Evolutionary conservation across 2,797 vertebrate genomes (phyloP), one percentile per base, ranked within the genome.

Genomic region (Peromyscus nudipes): DNA sequence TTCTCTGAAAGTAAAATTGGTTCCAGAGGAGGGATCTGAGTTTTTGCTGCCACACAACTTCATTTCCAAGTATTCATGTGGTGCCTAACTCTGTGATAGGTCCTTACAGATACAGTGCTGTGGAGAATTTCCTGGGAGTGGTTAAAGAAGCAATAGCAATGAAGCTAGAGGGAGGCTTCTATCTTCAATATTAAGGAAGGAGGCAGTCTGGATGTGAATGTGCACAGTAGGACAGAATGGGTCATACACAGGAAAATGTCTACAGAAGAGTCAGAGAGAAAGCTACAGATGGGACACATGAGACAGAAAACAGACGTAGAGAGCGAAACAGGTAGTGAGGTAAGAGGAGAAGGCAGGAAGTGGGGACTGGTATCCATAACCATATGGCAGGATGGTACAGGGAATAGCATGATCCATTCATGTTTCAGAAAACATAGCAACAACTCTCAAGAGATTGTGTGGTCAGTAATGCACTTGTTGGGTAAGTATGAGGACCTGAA

Each of bases 131-230:
- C 12, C 25, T 2, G 16, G 37, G 73, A 60, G 43, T 17, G 1
- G 16, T 46, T 85, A 64, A 71, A 89, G 37, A 87, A 85, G 34
- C 2, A 31, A 82, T 27, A 1, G 0, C 14, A 49, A n/a, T 1
- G 2, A 0, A 1, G 11, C 11, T 11, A 25, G 49, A 75, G 2
- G 34, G 4, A 29, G 0, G 8, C 9, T 7, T 64, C 19, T 27
- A 16, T 19, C 16, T 4, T 6, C 3, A n/a, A 52, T 13, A 16
- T 29, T 14, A 19, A 77, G 29, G 34, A 19, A 84, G 37, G 57
- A 17, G 13, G 65, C 57, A 43, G 1, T 69, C 23, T 27, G 21
- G 5, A 43, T 14, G 4, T 5, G 23, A 37, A 19, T 60, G 75
- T 76, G 57, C 55, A 52, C 7, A 31, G 65, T 31, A 43, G n/a